Evolutionary conservation across 2,888 invertebrate genomes (phyloP), one percentile per base, ranked within the genome.

Genomic region (Heliconius charithonia): DNA sequence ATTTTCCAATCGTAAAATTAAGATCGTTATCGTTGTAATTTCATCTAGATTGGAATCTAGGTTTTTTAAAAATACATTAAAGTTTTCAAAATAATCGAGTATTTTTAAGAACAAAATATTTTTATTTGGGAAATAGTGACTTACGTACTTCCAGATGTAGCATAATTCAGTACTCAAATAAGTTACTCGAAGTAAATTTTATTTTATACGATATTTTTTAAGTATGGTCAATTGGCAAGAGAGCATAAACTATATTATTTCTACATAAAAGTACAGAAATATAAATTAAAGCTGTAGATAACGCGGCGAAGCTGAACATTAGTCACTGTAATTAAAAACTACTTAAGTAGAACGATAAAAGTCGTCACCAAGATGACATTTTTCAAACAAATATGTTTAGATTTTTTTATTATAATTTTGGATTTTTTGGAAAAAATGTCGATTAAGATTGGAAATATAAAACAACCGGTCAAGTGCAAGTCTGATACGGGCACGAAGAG

Each of bases 311-410:
- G 51, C 70, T 63, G 25, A n/a, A 29, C 62, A 56, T 51, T 32
- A 32, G 72, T 71, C 75, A 29, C 16, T 77, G 70, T 77, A 79
- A 79, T 79, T 79, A 77, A 79, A 79, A 79, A 79, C 59, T 79
- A 79, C 79, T 79, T 79, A 77, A 77, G 77, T 74, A 63, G 69
- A 27, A 45, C 32, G 79, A 79, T 77, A 77, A 77, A 67, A 37
- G 25, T 67, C 37, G 67, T 41, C 37, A 67, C 12, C 25, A n/a
- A n/a, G 19, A 37, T 37, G 37, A 67, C 41, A 25, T 67, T 37
- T 67, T 67, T 67, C 2, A 67, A 66, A 66, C 22, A 32, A 29
- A 63, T 29, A 6, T 22, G 66, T 66, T 66, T 10, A 66, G 29
- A 29, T 10, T 22, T 10, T 66, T 32, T 66, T 1, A 32, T 66